phyloP scores from a whole-genome alignment of 2,113 vertebrate genomes.

The Calypte anna region DNA sequence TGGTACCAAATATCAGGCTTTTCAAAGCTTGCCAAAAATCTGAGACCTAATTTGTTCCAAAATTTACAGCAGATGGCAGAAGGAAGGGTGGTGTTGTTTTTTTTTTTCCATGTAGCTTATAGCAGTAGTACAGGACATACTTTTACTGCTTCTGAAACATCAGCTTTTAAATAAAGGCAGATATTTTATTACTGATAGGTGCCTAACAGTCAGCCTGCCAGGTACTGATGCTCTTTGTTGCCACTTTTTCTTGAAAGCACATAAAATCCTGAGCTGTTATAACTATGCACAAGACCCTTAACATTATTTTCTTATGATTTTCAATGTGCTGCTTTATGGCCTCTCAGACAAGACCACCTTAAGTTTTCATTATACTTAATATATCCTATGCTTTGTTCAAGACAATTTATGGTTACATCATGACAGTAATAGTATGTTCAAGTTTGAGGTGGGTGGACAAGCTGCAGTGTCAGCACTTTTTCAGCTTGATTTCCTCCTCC shows the following conservation, averaged over 20 bases:
- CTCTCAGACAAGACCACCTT: not conserved
- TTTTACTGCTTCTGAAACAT: not conserved
- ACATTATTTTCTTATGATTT: not conserved
- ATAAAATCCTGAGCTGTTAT: not conserved
- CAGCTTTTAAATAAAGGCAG: not conserved
- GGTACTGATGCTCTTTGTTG: not conserved
- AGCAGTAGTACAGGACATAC: not conserved
- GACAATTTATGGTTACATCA: not conserved
- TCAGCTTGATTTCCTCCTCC: not conserved
- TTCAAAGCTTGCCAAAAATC: not conserved
- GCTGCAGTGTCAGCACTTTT: not conserved
- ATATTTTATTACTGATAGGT: not conserved
- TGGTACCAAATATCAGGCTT: not conserved
- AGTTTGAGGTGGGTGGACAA: conserved; percentile 15
- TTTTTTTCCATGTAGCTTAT: not conserved
- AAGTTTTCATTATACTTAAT: not conserved
- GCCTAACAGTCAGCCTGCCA: not conserved
- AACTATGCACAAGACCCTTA: not conserved
- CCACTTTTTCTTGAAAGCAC: not conserved
- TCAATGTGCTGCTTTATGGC: not conserved
- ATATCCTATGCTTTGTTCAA: not conserved
- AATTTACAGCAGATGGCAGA: not conserved
- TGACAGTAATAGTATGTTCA: not conserved
- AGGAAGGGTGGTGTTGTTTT: not conserved
- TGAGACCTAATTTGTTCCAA: not conserved